Evolutionary conservation across 2,113 vertebrate species (phyloP).

Genomic region (Anoura caudifer): DNA sequence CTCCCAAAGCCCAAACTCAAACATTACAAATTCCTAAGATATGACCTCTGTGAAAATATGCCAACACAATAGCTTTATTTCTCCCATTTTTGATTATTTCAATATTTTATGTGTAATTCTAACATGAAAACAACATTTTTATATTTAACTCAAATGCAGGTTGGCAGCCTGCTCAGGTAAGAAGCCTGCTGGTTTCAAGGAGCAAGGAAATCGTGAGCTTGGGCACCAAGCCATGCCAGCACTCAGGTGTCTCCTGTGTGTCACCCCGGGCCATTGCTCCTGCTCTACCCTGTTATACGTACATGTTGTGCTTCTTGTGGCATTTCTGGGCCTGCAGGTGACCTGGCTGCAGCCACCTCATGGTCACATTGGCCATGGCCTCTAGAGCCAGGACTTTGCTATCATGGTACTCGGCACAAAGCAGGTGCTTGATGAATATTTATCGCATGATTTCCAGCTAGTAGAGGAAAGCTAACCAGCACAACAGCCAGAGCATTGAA

Average conservation of each 20-base stretch:
- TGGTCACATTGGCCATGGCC: background rate
- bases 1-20: background rate
- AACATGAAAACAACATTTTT: background rate
- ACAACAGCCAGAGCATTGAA: background rate
- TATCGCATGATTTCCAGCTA: background rate
- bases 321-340: background rate
- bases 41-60: background rate
- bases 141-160: background rate
- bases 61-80: background rate
- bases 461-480: background rate
- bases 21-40: background rate
- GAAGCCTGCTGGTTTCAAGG: background rate
- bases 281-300: rapidly evolving
- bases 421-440: background rate
- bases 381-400: background rate
- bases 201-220: rapidly evolving
- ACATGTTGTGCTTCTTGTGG: background rate
- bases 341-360: background rate
- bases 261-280: rapidly evolving
- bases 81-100: background rate
- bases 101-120: background rate
- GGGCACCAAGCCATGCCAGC: rapidly evolving
- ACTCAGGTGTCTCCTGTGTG: rapidly evolving
- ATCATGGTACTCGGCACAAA: background rate
- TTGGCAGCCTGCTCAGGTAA: rapidly evolving